Base-by-base conservation (phyloP, 1,140 invertebrate species). In the Drosophila mauritiana region DNA sequence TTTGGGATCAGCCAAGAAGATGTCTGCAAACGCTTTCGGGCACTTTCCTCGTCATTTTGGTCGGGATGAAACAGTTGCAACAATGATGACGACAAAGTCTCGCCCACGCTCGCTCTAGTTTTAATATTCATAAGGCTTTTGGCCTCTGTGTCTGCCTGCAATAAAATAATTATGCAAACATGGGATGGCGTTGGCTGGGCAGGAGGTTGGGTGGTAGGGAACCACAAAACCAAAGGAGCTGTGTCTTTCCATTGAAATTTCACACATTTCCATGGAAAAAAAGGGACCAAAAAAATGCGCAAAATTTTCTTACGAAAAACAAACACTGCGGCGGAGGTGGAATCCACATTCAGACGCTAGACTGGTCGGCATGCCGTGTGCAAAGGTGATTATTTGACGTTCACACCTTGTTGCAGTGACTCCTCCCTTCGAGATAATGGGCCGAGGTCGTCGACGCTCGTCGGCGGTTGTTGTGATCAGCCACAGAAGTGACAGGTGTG, bases 91-190 rank as follows among this genome's bases (percentile, higher is more conserved):
- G 67, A 62, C 69, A 80, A 54, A 65, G 68, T 78, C 78, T 72
- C 31, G 55, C 46, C 54, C 27, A 36, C 45, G 25, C 25, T 31
- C 56, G 56, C 56, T 68, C 37, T 63, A 76, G 59, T 72, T 82
- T 86, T 82, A 76, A 82, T 86, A 88, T 86, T 86, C 82, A 86
- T 88, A 81, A 69, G 83, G 76, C 70, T 65, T 49, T 69, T 20
- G 34, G 48, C 48, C 34, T n/a, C 31, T 25, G 45, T 65, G 42
- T 75, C 74, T 63, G 64, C 56, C 53, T 67, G 74, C 72, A 83
- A 88, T 88, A 88, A 88, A 82, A 88, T 83, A 88, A 83, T 88
- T 88, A 88, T 89, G 83, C 76, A 88, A 88, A 79, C 78, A 82
- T 53, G 78, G 72, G 53, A 43, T 12, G n/a, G 3, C n/a, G 4